Conservation (phyloP, 2,113 vertebrate species). For the Motacilla alba region DNA sequence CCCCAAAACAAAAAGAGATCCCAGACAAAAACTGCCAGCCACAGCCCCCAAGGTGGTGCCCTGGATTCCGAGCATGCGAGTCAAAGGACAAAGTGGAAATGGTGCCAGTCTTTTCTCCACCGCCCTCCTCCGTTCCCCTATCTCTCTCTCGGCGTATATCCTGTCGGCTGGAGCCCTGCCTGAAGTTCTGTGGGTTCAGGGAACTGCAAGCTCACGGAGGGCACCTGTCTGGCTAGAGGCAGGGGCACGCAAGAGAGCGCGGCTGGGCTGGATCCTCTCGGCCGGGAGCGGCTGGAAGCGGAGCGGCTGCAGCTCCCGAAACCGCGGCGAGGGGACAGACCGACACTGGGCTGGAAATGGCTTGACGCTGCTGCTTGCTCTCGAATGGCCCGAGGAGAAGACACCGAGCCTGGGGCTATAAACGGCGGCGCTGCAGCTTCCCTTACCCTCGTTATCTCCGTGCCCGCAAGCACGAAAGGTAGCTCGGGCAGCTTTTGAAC, state of each 20-base stretch:
- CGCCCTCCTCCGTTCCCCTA: accelerated
- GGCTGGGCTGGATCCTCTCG: background rate
- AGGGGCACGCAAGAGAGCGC: background rate
- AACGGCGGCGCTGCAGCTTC: background rate
- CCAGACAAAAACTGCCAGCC: background rate
- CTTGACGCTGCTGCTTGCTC: background rate
- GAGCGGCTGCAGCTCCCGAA: background rate
- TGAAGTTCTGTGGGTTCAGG: background rate
- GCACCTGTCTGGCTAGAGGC: background rate
- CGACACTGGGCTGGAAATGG: accelerated
- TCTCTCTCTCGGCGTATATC: background rate
- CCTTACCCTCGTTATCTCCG: accelerated
- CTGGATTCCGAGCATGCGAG: background rate
- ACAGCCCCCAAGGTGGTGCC: background rate
- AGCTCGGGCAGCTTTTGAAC: background rate
- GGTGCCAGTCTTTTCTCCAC: background rate
- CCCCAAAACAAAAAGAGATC: background rate
- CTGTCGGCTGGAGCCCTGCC: background rate
- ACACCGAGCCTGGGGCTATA: background rate
- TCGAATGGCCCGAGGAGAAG: background rate
- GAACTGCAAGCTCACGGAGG: background rate
- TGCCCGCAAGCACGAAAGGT: background rate
- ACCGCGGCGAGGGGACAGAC: background rate
- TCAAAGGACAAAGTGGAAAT: background rate
- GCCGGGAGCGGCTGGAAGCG: too few relatives aligned